Conservation (phyloP, 2,888 invertebrate genomes). For the Mythimna ferrago region DNA sequence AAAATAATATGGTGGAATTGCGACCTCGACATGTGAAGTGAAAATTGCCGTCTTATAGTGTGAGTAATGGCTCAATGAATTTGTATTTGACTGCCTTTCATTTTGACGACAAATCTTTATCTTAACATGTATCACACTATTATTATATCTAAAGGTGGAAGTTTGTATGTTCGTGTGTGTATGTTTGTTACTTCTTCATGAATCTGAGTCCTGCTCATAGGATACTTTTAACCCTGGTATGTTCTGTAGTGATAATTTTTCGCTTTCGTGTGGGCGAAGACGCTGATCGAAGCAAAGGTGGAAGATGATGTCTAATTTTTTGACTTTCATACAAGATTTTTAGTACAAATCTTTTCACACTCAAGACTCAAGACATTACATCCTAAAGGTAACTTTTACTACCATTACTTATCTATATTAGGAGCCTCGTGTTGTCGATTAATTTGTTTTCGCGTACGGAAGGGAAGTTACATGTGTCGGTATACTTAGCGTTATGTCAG, state of each 20-base stretch:
- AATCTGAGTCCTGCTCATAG: too few relatives aligned
- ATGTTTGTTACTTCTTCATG: too few relatives aligned
- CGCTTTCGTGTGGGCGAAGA: too few relatives aligned
- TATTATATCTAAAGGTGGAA: too few relatives aligned
- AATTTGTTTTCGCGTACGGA: not conserved
- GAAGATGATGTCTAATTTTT: not conserved
- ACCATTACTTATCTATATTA: slow-evolving; percentile 1
- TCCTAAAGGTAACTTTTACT: not conserved
- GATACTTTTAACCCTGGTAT: too few relatives aligned
- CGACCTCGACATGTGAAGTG: slow-evolving; percentile 60
- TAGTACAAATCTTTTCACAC: too few relatives aligned
- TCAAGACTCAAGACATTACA: not conserved
- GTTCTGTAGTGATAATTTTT: not conserved
- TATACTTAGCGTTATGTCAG: not conserved
- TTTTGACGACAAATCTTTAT: not conserved
- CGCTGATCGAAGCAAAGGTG: too few relatives aligned
- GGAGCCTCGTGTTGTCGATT: not conserved
- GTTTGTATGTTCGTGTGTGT: too few relatives aligned
- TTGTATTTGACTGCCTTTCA: slow-evolving; percentile 26
- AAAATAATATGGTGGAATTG: slow-evolving; percentile 69
- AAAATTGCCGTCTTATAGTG: slow-evolving; percentile 64
- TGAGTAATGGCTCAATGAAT: slow-evolving; percentile 39
- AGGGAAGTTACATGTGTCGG: not conserved
- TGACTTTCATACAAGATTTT: not conserved
- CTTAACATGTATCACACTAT: not conserved